A percentile compares a stretch with the other conserved stretches of the same genome.
phyloP scores from a whole-genome alignment of 2,888 invertebrate species.

The Hypomecis punctinalis region DNA sequence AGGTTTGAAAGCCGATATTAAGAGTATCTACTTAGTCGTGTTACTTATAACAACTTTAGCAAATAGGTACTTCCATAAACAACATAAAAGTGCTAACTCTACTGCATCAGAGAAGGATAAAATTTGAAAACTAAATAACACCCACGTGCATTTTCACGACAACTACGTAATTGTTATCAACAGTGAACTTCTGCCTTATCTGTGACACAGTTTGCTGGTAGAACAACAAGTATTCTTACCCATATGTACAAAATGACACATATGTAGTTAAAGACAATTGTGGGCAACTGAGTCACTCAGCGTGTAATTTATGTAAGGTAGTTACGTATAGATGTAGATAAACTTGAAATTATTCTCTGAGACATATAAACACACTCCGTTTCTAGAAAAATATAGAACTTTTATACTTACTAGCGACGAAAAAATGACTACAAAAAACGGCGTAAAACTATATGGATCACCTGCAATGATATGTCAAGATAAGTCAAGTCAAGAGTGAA shows the following conservation, averaged over 20 bases:
- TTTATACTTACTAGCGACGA: no score
- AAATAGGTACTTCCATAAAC: no score
- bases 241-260: slow-evolving; percentile 28
- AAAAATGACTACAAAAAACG: no score
- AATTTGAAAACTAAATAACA: slow-evolving; percentile 3
- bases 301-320: slow-evolving; percentile 24
- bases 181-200: slow-evolving; percentile 9
- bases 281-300: slow-evolving; percentile 33
- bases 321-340: slow-evolving; percentile 10
- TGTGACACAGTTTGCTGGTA: slow-evolving; percentile 5
- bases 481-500: no score
- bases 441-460: no score
- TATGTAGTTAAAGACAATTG: slow-evolving; percentile 35
- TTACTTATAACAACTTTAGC: no score
- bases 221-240: background rate
- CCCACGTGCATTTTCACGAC: slow-evolving; percentile 1
- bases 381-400: no score
- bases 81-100: background rate
- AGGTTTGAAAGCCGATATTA: no score
- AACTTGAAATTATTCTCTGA: slow-evolving; percentile 1
- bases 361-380: slow-evolving; percentile 27
- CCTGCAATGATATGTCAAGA: no score
- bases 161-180: slow-evolving; percentile 13
- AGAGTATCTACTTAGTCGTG: no score
- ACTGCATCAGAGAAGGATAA: background rate